A percentile compares a stretch with the other conserved stretches of the same genome.
Conservation (phyloP, 2,113 vertebrate species). For the Podocnemis expansa region DNA sequence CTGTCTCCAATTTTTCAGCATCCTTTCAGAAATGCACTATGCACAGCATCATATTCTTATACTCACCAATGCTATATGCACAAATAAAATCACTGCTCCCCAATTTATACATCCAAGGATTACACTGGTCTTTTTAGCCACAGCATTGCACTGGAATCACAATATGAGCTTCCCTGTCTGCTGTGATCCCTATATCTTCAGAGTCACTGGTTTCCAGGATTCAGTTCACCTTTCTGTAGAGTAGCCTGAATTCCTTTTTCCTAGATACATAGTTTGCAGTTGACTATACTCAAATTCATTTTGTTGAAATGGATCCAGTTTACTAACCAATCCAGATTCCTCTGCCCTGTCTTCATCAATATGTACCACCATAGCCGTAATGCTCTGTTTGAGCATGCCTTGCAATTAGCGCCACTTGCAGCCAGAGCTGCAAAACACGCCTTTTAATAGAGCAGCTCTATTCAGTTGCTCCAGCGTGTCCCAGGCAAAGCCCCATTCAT, state of each 20-base stretch:
- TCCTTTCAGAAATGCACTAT: not conserved
- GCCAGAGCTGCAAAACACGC: too few relatives aligned
- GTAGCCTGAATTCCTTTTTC: not conserved
- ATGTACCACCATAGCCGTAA: too few relatives aligned
- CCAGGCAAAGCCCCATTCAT: too few relatives aligned
- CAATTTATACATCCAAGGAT: not conserved
- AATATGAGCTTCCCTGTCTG: not conserved
- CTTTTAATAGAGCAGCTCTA: too few relatives aligned
- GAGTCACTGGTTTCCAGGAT: not conserved
- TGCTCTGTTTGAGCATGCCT: too few relatives aligned
- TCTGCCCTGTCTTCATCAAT: slow-evolving; percentile 47
- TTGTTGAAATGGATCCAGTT: not conserved
- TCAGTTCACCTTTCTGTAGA: not conserved
- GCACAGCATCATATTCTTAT: not conserved
- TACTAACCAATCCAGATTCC: slow-evolving; percentile 39
- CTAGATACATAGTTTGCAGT: not conserved
- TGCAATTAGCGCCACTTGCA: too few relatives aligned
- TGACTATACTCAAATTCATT: not conserved
- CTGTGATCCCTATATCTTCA: not conserved
- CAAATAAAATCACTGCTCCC: not conserved
- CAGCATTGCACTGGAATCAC: not conserved
- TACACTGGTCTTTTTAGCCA: not conserved
- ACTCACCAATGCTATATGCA: not conserved
- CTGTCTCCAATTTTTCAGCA: not conserved
- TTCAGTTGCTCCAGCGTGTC: too few relatives aligned